phyloP scores from a whole-genome alignment of 1,140 invertebrate genomes.

The Oncopodura yosiiana region DNA sequence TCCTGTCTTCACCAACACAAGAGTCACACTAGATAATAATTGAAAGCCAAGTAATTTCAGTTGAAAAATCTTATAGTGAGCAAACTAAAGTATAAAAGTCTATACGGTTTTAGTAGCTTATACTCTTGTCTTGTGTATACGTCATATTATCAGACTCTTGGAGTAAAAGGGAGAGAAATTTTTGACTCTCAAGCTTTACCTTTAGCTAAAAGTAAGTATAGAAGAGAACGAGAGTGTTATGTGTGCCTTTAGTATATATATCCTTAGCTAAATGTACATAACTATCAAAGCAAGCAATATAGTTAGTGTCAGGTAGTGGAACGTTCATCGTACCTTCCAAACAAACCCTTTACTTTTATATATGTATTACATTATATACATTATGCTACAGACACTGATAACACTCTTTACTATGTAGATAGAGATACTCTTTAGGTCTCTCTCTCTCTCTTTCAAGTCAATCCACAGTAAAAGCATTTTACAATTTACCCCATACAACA shows the following conservation, averaged over 20 bases:
- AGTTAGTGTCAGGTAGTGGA: slow-evolving; percentile 14
- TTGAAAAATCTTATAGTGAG: too few species aligned
- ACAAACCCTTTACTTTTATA: background rate
- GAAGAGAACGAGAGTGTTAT: slow-evolving; percentile 3
- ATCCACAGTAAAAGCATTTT: background rate
- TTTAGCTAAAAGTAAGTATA: background rate
- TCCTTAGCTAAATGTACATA: too few species aligned
- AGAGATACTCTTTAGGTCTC: too few species aligned
- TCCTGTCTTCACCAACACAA: too few species aligned
- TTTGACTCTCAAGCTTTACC: background rate
- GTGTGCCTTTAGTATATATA: too few species aligned
- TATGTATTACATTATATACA: background rate
- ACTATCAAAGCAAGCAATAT: slow-evolving; percentile 3
- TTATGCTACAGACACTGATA: background rate
- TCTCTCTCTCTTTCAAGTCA: too few species aligned
- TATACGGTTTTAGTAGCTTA: too few species aligned
- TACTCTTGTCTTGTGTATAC: background rate
- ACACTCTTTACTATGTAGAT: background rate
- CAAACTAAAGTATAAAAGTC: too few species aligned
- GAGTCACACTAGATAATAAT: too few species aligned
- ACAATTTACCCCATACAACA: background rate
- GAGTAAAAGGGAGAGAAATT: background rate
- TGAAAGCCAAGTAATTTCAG: too few species aligned
- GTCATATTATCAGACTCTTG: background rate
- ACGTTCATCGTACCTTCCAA: slow-evolving; percentile 7